Evolutionary conservation across 2,888 invertebrate species (phyloP).

Genomic region (Notocelia uddmanniana): DNA sequence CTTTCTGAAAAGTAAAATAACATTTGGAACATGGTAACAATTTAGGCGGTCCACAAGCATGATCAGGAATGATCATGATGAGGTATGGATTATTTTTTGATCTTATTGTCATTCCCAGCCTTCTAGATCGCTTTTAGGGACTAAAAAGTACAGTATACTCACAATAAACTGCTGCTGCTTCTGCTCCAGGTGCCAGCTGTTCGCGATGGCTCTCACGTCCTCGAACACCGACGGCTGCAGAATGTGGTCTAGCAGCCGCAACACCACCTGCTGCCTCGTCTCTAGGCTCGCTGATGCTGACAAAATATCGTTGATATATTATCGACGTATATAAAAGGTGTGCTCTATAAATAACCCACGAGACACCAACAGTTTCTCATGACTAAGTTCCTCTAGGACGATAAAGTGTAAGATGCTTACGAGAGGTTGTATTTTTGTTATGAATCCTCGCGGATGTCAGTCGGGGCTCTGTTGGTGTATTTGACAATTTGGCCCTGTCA

Average conservation of each 20-base stretch:
- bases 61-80: neutral
- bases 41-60: neutral
- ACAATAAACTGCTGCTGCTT: constrained; percentile 86
- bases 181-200: constrained; percentile 86
- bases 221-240: constrained; percentile 86
- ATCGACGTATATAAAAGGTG: no score
- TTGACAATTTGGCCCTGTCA: no score
- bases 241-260: constrained; percentile 87
- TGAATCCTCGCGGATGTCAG: no score
- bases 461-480: no score
- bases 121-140: no score
- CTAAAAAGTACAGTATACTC: neutral
- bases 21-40: neutral
- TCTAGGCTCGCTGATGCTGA: constrained; percentile 25
- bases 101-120: neutral
- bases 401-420: no score
- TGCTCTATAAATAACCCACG: no score
- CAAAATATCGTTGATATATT: neutral
- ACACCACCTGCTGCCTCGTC: constrained; percentile 80
- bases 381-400: no score
- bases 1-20: constrained; percentile 72
- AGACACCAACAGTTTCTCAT: no score
- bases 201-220: constrained; percentile 85
- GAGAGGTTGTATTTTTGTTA: no score
- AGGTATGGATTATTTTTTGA: neutral